These are phyloP conservation scores for Teinopalpus imperialis DNA, from an alignment of 2,888 invertebrate species.

Conservation along the genomic window DNA sequence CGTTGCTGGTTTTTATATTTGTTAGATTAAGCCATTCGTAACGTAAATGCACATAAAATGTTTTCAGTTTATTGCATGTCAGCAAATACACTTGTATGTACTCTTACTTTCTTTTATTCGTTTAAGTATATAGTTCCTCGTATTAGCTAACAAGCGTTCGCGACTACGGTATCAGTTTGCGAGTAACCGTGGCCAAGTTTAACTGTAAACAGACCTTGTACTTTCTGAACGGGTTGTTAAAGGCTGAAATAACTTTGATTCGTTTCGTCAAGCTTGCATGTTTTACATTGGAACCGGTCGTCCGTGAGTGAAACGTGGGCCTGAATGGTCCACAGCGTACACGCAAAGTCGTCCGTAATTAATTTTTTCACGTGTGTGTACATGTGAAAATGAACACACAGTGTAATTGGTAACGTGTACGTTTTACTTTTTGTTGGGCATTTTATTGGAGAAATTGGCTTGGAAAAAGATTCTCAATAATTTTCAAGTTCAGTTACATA, in stretches of 20 bases:
- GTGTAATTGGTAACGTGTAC: conserved; percentile 61
- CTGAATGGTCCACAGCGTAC: conserved; percentile 50
- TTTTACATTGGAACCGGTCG: conserved; percentile 50
- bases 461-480: conserved; percentile 80
- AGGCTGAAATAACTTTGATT: conserved; percentile 43
- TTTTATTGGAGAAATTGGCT: conserved; percentile 82
- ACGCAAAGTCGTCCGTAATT: conserved; percentile 62
- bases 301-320: conserved; percentile 62
- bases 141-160: conserved; percentile 42
- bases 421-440: conserved; percentile 74
- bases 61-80: too few relatives aligned
- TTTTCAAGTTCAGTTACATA: conserved; percentile 83
- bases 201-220: conserved; percentile 44
- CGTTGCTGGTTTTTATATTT: too few relatives aligned
- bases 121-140: conserved; percentile 54
- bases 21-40: too few relatives aligned
- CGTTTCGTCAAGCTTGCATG: conserved; percentile 34
- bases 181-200: conserved; percentile 37
- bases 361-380: conserved; percentile 53
- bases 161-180: conserved; percentile 37
- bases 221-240: conserved; percentile 47
- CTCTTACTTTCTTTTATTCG: conserved; percentile 69
- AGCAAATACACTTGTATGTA: conserved; percentile 43
- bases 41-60: too few relatives aligned
- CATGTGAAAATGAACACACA: conserved; percentile 42